Evolutionary conservation across 1,140 invertebrate genomes (phyloP).

Genomic region (Acromyrmex heyeri): DNA sequence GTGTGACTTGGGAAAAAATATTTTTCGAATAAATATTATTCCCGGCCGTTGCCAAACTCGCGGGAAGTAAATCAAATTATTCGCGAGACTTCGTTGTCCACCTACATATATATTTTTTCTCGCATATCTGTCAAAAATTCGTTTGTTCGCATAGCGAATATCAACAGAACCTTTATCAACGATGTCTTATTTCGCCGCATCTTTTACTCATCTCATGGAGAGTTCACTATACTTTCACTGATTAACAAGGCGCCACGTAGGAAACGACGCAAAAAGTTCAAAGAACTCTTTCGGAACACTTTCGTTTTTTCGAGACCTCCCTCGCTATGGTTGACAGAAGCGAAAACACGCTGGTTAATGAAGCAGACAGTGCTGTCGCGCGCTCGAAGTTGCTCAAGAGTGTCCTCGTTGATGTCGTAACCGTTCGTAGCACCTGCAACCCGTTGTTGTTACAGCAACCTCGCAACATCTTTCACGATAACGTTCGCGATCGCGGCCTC

Average conservation of each 20-base stretch:
- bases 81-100: constrained; percentile 2
- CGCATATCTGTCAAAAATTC: constrained; percentile 21
- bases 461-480: constrained; percentile 73
- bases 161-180: background rate
- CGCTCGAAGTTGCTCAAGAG: constrained; percentile 12
- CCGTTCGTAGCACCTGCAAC: constrained; percentile 58
- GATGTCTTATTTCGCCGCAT: background rate
- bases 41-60: constrained; percentile 27
- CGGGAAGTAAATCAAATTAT: constrained; percentile 51
- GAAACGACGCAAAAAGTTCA: background rate
- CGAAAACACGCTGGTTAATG: constrained; percentile 73
- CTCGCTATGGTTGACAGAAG: constrained; percentile 1
- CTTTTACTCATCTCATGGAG: background rate
- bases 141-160: background rate
- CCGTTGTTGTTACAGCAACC: constrained; percentile 41
- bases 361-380: constrained; percentile 67
- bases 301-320: background rate
- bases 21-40: constrained; percentile 59
- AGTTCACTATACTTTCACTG: background rate
- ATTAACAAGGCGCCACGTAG: background rate
- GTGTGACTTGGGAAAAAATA: constrained; percentile 59
- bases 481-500: constrained; percentile 60
- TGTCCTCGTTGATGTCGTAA: constrained; percentile 33
- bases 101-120: constrained; percentile 34
- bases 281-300: constrained; percentile 1